These are phyloP conservation scores for Distichodus sexfasciatus DNA, from an alignment of 2,797 vertebrate genomes.

Conservation along the genomic window DNA sequence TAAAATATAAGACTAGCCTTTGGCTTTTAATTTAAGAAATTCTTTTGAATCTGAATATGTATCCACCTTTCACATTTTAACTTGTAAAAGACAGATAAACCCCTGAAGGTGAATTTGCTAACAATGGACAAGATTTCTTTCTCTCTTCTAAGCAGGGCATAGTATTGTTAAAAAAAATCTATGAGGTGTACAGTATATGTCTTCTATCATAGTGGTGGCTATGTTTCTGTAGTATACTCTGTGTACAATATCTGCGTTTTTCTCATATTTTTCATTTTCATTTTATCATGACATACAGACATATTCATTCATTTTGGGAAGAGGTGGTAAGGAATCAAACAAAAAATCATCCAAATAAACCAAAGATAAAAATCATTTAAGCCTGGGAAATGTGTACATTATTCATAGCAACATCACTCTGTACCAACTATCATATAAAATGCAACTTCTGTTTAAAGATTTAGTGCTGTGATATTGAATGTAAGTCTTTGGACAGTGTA, in stretches of 20 bases:
- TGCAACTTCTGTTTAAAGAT: background rate
- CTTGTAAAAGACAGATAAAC: background rate
- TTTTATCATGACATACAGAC: constrained; percentile 70
- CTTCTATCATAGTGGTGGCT: background rate
- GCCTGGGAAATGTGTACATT: background rate
- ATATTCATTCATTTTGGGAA: constrained; percentile 61
- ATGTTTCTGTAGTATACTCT: constrained; percentile 52
- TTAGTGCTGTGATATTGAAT: background rate
- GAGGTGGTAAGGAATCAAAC: constrained; percentile 54
- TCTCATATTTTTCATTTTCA: constrained; percentile 73
- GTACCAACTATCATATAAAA: background rate
- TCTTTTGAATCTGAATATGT: constrained; percentile 54
- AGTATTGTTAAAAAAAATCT: too few relatives aligned
- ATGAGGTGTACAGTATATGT: background rate
- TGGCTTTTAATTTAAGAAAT: too few relatives aligned
- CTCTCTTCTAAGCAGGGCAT: too few relatives aligned
- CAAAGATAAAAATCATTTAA: background rate
- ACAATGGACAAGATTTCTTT: too few relatives aligned
- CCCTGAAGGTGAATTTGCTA: too few relatives aligned
- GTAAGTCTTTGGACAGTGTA: background rate
- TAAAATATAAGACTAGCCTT: too few relatives aligned
- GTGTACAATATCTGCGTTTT: constrained; percentile 72
- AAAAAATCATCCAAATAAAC: background rate
- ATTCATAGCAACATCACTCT: background rate
- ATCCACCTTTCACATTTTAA: constrained; percentile 15